Percentiles rank a stretch among this genome's conserved stretches.
phyloP scores from a whole-genome alignment of 2,797 vertebrate species.

The Sebastes taczanowskii region DNA sequence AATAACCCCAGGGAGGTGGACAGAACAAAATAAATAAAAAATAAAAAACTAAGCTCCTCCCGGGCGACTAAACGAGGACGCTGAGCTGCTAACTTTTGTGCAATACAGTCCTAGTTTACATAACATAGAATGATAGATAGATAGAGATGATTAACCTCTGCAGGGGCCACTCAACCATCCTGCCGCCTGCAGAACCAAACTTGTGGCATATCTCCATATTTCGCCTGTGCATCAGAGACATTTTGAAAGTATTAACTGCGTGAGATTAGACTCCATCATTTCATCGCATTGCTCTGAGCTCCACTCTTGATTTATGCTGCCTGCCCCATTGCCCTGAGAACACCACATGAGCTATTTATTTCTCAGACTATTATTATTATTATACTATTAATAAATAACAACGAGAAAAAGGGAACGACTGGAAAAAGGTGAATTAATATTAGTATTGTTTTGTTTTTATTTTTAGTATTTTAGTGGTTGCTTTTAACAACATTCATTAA shows the following conservation, averaged over 20 bases:
- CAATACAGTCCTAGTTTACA: slow-evolving; percentile 83
- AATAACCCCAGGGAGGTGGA: slow-evolving; percentile 11
- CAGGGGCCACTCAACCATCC: slow-evolving; percentile 33
- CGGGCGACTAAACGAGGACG: slow-evolving; percentile 45
- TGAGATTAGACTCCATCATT: slow-evolving; percentile 72
- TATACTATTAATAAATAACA: slow-evolving; percentile 86
- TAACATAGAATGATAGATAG: slow-evolving; percentile 51
- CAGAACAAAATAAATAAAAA: background rate
- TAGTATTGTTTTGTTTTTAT: slow-evolving; percentile 83
- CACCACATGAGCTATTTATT: slow-evolving; percentile 89
- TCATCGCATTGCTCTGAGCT: slow-evolving; percentile 80
- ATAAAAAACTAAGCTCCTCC: slow-evolving; percentile 12
- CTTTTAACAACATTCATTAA: slow-evolving; percentile 91
- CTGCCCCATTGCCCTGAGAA: slow-evolving; percentile 83
- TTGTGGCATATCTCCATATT: slow-evolving; percentile 56
- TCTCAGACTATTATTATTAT: slow-evolving; percentile 82
- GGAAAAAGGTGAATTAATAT: slow-evolving; percentile 87
- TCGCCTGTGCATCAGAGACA: slow-evolving; percentile 56
- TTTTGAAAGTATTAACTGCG: slow-evolving; percentile 66
- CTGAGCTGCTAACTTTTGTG: slow-evolving; percentile 77
- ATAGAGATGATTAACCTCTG: slow-evolving; percentile 54
- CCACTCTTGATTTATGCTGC: slow-evolving; percentile 88
- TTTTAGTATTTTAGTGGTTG: slow-evolving; percentile 89
- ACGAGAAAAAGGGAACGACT: slow-evolving; percentile 86
- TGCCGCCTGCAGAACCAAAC: slow-evolving; percentile 51